Conservation (phyloP, 2,888 invertebrate species). For the Electrophaes corylata region DNA sequence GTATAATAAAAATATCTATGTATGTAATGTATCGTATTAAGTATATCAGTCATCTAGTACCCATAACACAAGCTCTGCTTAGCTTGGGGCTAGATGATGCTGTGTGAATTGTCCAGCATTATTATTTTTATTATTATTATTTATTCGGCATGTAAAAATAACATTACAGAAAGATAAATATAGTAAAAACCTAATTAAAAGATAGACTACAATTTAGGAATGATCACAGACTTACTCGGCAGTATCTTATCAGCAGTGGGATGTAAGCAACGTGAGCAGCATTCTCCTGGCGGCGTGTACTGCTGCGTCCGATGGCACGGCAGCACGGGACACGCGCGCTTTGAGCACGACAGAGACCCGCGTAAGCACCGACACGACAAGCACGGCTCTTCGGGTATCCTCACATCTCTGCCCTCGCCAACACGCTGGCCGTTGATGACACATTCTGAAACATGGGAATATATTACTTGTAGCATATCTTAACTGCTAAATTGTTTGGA, state of each 20-base stretch:
- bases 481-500: neutral
- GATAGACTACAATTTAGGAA: neutral
- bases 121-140: too few species aligned
- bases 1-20: too few species aligned
- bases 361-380: conserved; percentile 91
- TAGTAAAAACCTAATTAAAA: too few species aligned
- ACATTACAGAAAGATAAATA: too few species aligned
- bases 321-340: conserved; percentile 94
- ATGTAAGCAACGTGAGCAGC: conserved; percentile 86
- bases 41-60: too few species aligned
- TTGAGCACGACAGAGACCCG: conserved; percentile 90
- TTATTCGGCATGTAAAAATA: too few species aligned
- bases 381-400: conserved; percentile 93
- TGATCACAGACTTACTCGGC: conserved; percentile 60
- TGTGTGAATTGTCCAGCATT: too few species aligned
- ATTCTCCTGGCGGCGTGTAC: conserved; percentile 89
- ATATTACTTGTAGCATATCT: neutral
- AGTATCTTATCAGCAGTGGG: conserved; percentile 79
- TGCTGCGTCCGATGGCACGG: conserved; percentile 90
- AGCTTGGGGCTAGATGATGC: too few species aligned
- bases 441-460: conserved; percentile 85
- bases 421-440: conserved; percentile 93
- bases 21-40: too few species aligned
- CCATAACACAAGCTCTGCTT: too few species aligned
- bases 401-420: conserved; percentile 91